A percentile compares a stretch with the other conserved stretches of the same genome.
These are phyloP conservation scores for Cydia pomonella DNA, from an alignment of 1,140 invertebrate species.

Conservation along the genomic window DNA sequence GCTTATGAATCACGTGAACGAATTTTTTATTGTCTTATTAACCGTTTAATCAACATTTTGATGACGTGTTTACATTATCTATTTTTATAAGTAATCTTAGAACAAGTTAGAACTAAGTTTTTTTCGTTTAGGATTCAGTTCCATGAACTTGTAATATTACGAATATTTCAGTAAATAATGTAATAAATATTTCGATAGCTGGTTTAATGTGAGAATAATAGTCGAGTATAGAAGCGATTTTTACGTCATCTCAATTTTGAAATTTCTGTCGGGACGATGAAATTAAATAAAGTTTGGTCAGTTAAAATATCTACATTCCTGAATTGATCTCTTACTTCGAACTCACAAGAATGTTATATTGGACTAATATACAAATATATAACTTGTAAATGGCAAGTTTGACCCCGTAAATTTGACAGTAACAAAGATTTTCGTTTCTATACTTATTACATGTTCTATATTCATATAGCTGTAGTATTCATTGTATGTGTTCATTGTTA, in stretches of 20 bases:
- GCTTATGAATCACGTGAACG: slow-evolving; percentile 25
- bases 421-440: not conserved
- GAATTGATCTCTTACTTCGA: not conserved
- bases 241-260: not conserved
- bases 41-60: slow-evolving; percentile 15
- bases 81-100: slow-evolving; percentile 25
- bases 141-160: slow-evolving; percentile 3
- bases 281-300: not conserved
- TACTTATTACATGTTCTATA: not conserved
- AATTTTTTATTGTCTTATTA: slow-evolving; percentile 26
- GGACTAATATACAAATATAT: too few species aligned
- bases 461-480: slow-evolving; percentile 10
- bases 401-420: not conserved
- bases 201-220: not conserved
- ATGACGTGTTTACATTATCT: slow-evolving; percentile 26
- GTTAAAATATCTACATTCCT: too few species aligned
- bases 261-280: not conserved
- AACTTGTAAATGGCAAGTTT: too few species aligned
- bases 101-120: slow-evolving; percentile 32
- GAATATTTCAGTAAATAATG: too few species aligned
- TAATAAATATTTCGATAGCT: not conserved
- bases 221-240: not conserved
- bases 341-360: too few species aligned
- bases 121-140: slow-evolving; percentile 19
- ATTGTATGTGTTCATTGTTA: slow-evolving; percentile 24